A percentile compares a stretch with the other conserved stretches of the same genome.
phyloP scores from a whole-genome alignment of 2,888 invertebrate species.

The Merodon equestris region DNA sequence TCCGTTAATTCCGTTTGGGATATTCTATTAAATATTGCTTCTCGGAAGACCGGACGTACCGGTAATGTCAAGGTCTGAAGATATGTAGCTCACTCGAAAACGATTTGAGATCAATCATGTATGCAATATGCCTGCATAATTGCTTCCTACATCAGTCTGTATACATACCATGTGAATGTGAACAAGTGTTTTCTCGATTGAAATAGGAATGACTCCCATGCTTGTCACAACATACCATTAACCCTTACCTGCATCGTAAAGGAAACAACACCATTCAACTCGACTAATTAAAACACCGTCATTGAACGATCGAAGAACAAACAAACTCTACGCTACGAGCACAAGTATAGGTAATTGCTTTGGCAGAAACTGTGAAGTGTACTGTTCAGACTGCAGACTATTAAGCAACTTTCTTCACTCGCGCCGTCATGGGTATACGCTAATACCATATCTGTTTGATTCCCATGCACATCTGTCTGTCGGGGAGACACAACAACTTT shows the following conservation, averaged over 20 bases:
- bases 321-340: slow-evolving; percentile 13
- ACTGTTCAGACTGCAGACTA: slow-evolving; percentile 1
- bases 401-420: slow-evolving; percentile 61
- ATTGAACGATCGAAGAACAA: slow-evolving; percentile 34
- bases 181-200: too few species aligned
- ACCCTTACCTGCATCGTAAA: too few species aligned
- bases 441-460: slow-evolving; percentile 49
- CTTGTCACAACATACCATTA: too few species aligned
- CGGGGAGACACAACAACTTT: slow-evolving; percentile 38
- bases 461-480: slow-evolving; percentile 35
- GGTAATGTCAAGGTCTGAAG: too few species aligned
- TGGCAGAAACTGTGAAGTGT: slow-evolving; percentile 24
- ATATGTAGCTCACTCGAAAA: too few species aligned
- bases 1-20: too few species aligned
- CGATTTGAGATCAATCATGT: too few species aligned
- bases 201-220: too few species aligned
- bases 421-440: neutral
- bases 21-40: neutral
- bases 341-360: slow-evolving; percentile 59
- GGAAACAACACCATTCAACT: slow-evolving; percentile 31
- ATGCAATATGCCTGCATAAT: too few species aligned
- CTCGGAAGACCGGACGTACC: neutral
- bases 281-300: slow-evolving; percentile 38
- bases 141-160: too few species aligned
- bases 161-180: too few species aligned